Base-by-base conservation (phyloP, 2,888 invertebrate species). In the Drosophila neonasuta region DNA sequence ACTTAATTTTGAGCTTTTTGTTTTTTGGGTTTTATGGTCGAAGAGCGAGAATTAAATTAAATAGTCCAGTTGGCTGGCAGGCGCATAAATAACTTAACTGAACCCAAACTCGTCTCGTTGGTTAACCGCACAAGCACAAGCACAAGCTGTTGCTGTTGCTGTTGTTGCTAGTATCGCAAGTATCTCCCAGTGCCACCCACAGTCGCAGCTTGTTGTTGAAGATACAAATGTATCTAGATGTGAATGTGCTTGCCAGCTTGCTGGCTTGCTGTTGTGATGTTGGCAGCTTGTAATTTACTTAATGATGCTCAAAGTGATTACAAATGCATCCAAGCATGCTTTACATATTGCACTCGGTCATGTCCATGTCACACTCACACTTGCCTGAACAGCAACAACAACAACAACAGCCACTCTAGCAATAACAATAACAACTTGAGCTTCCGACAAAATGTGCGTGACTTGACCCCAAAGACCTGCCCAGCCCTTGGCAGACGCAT, bases 291-390 rank as follows among this genome's bases (percentile, higher is more conserved):
- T 74, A 77, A 68, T 83, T 82, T 72, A 68, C 71, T 69, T 78
- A 82, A 74, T 72, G 71, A 73, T 66, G 71, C 69, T 71, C 68
- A 71, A 74, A 77, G 80, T 77, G 86, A 80, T 85, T 77, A 73
- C 75, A 74, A 71, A 75, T 81, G 79, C 80, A 71, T 56, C 48
- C 68, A 29, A 75, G 80, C 78, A 58, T 77, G 65, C 68, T 71
- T 78, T 75, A 78, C 80, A 86, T 78, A 73, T 65, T 68, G 67
- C 62, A 69, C 71, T 62, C 63, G 71, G 61, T 70, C 58, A 65
- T 74, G 74, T 72, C 49, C 74, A 77, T 77, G 63, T 77, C 77
- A 74, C 9, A 39, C 74, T 68, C 69, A 74, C 79, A 68, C 66
- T 63, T 58, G 34, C 30, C 39, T 29, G 48, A 29, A 32, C 29